These are phyloP conservation scores for Drosophila rufa DNA, from an alignment of 1,140 invertebrate genomes.

Conservation along the genomic window DNA sequence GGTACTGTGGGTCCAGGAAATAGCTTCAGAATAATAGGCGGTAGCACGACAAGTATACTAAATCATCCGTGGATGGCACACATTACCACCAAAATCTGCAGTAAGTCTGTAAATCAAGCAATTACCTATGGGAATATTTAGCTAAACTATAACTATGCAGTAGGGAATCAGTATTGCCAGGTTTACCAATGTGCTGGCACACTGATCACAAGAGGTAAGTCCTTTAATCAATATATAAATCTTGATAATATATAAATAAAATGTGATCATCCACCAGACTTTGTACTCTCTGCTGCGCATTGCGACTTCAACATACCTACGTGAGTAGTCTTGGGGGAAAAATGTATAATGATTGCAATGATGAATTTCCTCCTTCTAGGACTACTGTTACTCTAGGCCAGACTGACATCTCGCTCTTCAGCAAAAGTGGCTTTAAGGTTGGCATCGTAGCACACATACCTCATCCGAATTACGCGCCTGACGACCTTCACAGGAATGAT, in stretches of 20 bases:
- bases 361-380: neutral
- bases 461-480: neutral
- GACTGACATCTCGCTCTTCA: neutral
- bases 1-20: neutral
- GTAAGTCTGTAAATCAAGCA: too few relatives aligned
- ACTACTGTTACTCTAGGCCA: neutral
- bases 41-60: neutral
- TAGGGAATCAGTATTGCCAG: too few relatives aligned
- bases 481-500: neutral
- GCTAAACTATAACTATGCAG: too few relatives aligned
- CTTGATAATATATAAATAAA: too few relatives aligned
- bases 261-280: too few relatives aligned
- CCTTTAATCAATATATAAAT: too few relatives aligned
- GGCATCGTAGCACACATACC: neutral
- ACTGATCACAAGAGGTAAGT: too few relatives aligned
- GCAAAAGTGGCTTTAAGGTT: neutral
- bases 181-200: too few relatives aligned
- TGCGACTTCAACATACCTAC: neutral
- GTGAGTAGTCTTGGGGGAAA: neutral
- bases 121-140: too few relatives aligned
- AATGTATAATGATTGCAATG: too few relatives aligned
- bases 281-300: too few relatives aligned
- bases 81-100: neutral
- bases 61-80: slow-evolving; percentile 16
- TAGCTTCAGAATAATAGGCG: neutral